Base-by-base conservation (phyloP, 1,140 invertebrate species). In the Gonatopus flavifemur region DNA sequence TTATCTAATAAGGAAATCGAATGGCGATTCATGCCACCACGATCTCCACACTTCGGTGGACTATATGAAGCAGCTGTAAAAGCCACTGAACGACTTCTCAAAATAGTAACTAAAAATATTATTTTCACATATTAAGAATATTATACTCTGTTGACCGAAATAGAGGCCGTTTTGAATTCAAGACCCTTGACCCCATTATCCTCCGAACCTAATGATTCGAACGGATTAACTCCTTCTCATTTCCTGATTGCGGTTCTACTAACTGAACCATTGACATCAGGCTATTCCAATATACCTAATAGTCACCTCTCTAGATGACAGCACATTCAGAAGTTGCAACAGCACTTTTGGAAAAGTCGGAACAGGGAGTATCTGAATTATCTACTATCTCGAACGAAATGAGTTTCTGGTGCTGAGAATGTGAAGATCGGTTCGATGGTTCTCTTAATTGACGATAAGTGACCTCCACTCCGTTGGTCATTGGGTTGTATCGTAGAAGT, bases 171-270 rank as follows among this genome's bases (percentile, higher is more conserved):
- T 3, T 8, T 53, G 0, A 42, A 53, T 3, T 53, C 45, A 0
- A 9, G 25, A 0, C 33, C 50, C 0, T 12, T 59, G 2, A 21
- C 15, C 1, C 36, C 50, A 0, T 5, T 57, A 0, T 28, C 44
- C 0, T 15, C 28, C 8, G 51, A 54, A 9, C 55, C 56, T 0
- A 40, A 46, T 13, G 53, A 62, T 37, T 15, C 50, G 1, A 20
- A 13, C 12, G 47, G 46, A 2, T 35, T 62, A 1, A 62, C 51
- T 7, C 56, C 62, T 9, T 43, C 32, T 0, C 55, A 64, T 31
- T 65, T 70, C 19, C n/a, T 69, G 0, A 57, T 70, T 28, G 64
- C 57, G 9, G 16, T 30, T 10, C 25, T 54, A 21, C n/a, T 64
- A 0, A 48, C 33, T 0, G 40, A 20, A 3, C 21, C 53, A 1